These are phyloP conservation scores for Xylota segnis DNA, from an alignment of 2,888 invertebrate genomes.

Conservation along the genomic window DNA sequence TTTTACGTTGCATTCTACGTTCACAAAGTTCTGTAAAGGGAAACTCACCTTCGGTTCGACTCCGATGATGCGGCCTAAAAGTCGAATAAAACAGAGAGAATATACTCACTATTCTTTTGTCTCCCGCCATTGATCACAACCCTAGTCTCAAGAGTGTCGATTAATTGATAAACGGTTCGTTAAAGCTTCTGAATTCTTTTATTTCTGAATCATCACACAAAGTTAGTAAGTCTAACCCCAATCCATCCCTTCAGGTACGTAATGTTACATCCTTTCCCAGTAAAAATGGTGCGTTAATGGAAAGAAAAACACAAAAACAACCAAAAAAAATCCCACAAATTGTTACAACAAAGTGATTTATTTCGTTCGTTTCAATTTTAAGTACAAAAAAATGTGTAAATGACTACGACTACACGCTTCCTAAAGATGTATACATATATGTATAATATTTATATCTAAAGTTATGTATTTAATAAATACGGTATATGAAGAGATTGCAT, in stretches of 20 bases:
- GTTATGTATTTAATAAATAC: conserved; percentile 65
- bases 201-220: not conserved
- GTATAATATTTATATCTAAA: conserved; percentile 52
- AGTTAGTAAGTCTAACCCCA: not conserved
- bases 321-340: conserved; percentile 9
- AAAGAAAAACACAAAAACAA: not conserved
- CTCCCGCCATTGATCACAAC: too few species aligned
- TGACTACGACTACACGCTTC: conserved; percentile 67
- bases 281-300: not conserved
- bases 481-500: conserved; percentile 59
- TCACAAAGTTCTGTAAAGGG: too few species aligned
- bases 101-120: too few species aligned
- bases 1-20: too few species aligned
- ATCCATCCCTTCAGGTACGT: not conserved
- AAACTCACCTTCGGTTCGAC: too few species aligned
- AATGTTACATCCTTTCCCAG: not conserved
- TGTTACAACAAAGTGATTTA: conserved; percentile 65
- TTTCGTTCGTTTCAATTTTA: conserved; percentile 66
- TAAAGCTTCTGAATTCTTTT: not conserved
- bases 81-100: too few species aligned
- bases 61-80: too few species aligned
- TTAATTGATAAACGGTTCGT: not conserved
- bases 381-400: conserved; percentile 76
- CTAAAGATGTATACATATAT: conserved; percentile 62
- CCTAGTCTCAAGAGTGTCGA: too few species aligned